Percentiles rank a stretch among this genome's conserved stretches.
These are phyloP conservation scores for Ctenosaura bakeri DNA, from an alignment of 2,797 vertebrate genomes.

Conservation along the genomic window DNA sequence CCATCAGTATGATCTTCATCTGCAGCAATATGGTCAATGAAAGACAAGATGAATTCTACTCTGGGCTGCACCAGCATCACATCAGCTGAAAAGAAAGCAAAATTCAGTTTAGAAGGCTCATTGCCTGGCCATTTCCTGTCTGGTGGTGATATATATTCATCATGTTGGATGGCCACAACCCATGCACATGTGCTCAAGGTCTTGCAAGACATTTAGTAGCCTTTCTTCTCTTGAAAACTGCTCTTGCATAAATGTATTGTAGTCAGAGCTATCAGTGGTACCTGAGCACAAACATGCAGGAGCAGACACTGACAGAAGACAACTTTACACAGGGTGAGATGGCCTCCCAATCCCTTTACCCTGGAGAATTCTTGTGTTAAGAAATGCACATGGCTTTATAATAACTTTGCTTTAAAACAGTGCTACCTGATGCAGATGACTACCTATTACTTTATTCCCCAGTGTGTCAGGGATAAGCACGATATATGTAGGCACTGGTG, in stretches of 20 bases:
- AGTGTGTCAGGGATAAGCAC: too few species aligned
- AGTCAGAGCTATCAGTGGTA: neutral
- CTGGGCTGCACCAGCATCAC: conserved; percentile 98
- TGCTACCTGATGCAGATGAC: too few species aligned
- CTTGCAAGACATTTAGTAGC: neutral
- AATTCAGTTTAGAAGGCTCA: neutral
- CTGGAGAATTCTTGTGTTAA: neutral
- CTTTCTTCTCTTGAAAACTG: neutral
- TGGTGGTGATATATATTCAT: neutral
- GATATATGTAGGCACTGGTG: too few species aligned
- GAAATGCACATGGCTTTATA: neutral
- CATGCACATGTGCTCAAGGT: neutral
- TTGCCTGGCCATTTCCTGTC: neutral
- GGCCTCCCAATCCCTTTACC: neutral
- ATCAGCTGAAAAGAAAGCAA: conserved; percentile 84
- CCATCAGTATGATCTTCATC: conserved; percentile 97
- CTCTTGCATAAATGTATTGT: neutral
- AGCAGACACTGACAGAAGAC: neutral
- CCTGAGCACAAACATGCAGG: neutral
- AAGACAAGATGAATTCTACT: conserved; percentile 97
- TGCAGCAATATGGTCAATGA: conserved; percentile 97
- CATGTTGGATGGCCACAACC: neutral
- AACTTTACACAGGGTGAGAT: neutral
- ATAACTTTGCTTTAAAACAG: too few species aligned
- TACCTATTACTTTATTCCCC: too few species aligned